Evolutionary conservation across 2,113 vertebrate species (phyloP).

Genomic region (Bubo scandiacus): DNA sequence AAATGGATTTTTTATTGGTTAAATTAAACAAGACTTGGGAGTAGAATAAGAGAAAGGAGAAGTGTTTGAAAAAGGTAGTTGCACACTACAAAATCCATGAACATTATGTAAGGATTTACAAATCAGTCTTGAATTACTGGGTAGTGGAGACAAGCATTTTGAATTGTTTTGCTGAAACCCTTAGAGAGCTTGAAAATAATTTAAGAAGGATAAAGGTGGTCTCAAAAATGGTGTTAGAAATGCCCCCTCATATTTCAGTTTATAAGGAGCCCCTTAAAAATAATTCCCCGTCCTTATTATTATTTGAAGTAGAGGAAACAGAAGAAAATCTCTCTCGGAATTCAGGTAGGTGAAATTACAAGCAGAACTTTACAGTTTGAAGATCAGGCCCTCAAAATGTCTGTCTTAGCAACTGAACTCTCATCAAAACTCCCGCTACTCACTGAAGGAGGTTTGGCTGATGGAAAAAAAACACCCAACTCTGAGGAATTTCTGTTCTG

Average conservation of each 20-base stretch:
- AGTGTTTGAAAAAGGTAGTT: not conserved
- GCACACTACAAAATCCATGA: not conserved
- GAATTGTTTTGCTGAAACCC: not conserved
- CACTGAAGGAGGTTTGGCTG: not conserved
- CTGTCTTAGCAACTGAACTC: not conserved
- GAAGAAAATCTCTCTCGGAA: not conserved
- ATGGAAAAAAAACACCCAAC: not conserved
- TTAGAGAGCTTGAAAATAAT: not conserved
- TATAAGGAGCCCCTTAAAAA: slow-evolving; percentile 5
- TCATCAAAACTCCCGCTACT: not conserved
- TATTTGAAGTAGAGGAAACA: not conserved
- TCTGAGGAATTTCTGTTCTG: not conserved
- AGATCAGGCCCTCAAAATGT: not conserved
- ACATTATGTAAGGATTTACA: not conserved
- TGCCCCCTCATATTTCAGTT: not conserved
- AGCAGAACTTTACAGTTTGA: not conserved
- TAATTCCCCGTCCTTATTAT: not conserved
- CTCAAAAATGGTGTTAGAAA: not conserved
- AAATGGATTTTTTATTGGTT: slow-evolving; percentile 13
- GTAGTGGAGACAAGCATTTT: not conserved
- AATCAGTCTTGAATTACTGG: not conserved
- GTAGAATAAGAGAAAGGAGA: not conserved
- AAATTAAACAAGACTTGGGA: not conserved
- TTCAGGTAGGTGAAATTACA: not conserved
- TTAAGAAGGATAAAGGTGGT: not conserved